Evolutionary conservation across 2,797 vertebrate genomes (phyloP), one percentile per base, ranked within the genome.

Genomic region (Molothrus ater): DNA sequence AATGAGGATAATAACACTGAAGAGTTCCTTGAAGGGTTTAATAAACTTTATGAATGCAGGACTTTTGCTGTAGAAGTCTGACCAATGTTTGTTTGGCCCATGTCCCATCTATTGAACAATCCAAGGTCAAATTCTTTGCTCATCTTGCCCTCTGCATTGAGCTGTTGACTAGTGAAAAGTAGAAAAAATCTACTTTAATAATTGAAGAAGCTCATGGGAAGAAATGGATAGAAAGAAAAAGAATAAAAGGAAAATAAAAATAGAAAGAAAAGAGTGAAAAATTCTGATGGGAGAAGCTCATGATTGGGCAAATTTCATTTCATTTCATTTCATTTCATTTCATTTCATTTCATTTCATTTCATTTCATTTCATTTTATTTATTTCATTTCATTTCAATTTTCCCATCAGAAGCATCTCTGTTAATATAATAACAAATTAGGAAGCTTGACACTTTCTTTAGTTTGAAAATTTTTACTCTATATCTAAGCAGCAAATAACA

Each of bases 401-500:
- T 61, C 32, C 24, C 7, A 29, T 73, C 42, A 78, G 79, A 87
- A 96, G 38, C 0, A 11, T 7, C 53, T 90, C 34, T 79, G 83
- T 79, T 38, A 88, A 63, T 80, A 31, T 71, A 85, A 59, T 82
- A 83, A 7, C 11, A 69, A 88, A 75, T 92, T 74, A 80, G 51
- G 72, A 69, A 66, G 50, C 16, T 80, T 9, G 17, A 92, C 43
- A 43, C 14, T 13, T 60, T 80, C 34, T 91, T 88, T 71, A 72
- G 34, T 70, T 88, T 81, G 63, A 79, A 89, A 73, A 24, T 70
- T 95, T 68, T 80, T 93, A 68, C 59, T 29, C 5, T 54, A 51
- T 80, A 25, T 85, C 50, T 92, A 93, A 92, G 69, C 72, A 90
- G 43, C 65, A 83, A 71, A 84, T 85, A 7, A 80, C 74, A 89